A percentile compares a stretch with the other conserved stretches of the same genome.
Evolutionary conservation across 23 tunicate genomes (phyloP).

Genomic region (Halocynthia aurantium): DNA sequence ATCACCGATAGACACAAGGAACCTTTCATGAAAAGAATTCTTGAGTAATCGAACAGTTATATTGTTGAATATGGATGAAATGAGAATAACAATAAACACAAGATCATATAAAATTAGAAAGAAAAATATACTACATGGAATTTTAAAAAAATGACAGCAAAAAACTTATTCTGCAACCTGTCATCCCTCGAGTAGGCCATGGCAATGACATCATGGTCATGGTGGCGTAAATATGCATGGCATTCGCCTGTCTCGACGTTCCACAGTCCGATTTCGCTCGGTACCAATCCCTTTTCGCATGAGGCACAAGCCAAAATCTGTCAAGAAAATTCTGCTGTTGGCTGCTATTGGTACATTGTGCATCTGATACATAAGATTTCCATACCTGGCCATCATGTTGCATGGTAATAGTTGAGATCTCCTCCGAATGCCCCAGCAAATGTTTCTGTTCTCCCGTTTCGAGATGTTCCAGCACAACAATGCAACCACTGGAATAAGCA

Average conservation of each 20-base stretch:
- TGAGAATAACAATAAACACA: not conserved
- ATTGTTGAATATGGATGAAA: not conserved
- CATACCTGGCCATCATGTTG: conserved; percentile 83
- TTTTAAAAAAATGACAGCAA: not conserved
- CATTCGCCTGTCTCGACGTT: conserved; percentile 37
- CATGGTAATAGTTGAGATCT: conserved; percentile 70
- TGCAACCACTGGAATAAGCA: conserved; percentile 70
- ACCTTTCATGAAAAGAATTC: conserved; percentile 15
- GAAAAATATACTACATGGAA: not conserved
- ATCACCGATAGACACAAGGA: conserved; percentile 71
- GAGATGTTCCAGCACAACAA: conserved; percentile 59
- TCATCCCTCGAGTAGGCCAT: conserved; percentile 78
- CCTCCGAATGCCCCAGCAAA: conserved; percentile 67
- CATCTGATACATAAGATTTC: not conserved
- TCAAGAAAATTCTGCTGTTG: not conserved
- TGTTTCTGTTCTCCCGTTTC: conserved; percentile 21
- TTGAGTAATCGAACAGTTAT: not conserved
- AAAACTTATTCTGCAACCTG: conserved; percentile 21
- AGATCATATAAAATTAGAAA: not conserved
- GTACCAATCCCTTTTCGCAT: conserved; percentile 61
- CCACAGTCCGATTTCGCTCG: conserved; percentile 63
- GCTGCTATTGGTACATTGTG: too few species aligned
- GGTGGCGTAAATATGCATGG: conserved; percentile 46
- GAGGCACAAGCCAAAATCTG: conserved; percentile 80
- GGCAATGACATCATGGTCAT: conserved; percentile 56